Evolutionary conservation across 2,888 invertebrate genomes (phyloP), one percentile per base, ranked within the genome.

Genomic region (Drosophila stalkeri): DNA sequence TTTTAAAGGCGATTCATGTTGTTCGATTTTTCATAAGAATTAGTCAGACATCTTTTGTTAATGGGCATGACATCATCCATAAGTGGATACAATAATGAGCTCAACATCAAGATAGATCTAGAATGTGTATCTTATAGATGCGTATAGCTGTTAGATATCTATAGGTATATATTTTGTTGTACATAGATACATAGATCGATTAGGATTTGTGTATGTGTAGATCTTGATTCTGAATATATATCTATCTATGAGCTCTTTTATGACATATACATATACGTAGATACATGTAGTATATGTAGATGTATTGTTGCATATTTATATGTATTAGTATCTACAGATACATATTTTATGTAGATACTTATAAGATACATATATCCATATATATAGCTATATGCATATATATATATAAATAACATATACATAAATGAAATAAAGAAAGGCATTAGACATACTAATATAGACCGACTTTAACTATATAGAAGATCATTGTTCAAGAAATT

Each of bases 11-110:
- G 2, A n/a, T 49, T 33, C 33, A 18, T 33, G n/a, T 11, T 51
- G 6, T 33, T 33, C 18, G 51, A 18, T 18, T 12, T 33, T 35
- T 52, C 20, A 37, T 52, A 20, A 3, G 23, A 37, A 23, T 54
- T 37, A 54, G 16, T 54, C 52, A 54, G 37, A 16, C 52, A 54
- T 16, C 23, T 37, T 54, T 54, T 37, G 52, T 54, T 35, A 54
- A 54, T 9, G 52, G 23, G 23, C 52, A 37, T 54, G 52, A 54
- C 37, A 37, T 54, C 52, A 52, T 52, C 20, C 4, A 37, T 35
- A 37, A 33, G 51, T n/a, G 18, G n/a, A 41, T n/a, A n/a, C n/a
- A 8, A 1, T 2, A 1, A 33, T 11, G 49, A 33, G 49, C 7
- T 7, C 18, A 11, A 12, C 9, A 47, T 16, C 27, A 31, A 49